phyloP scores from a whole-genome alignment of 2,888 invertebrate species.

The Plusia festucae region DNA sequence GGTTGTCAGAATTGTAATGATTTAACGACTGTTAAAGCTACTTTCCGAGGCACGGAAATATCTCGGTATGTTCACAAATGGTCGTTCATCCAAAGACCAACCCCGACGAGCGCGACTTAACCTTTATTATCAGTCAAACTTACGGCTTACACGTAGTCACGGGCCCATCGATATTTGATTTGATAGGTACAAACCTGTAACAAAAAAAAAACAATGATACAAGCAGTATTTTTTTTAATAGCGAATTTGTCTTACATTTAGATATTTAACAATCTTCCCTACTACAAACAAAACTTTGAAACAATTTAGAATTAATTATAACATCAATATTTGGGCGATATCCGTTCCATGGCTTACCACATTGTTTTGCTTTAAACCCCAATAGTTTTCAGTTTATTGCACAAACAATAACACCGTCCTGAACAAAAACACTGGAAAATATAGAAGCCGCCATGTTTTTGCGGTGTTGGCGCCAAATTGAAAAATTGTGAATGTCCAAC shows the following conservation, averaged over 20 bases:
- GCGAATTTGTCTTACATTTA: not conserved
- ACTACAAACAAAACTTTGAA: no score
- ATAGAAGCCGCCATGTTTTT: slow-evolving; percentile 35
- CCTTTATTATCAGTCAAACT: no score
- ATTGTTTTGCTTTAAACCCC: not conserved
- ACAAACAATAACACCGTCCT: slow-evolving; percentile 47
- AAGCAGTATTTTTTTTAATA: not conserved
- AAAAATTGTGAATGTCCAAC: slow-evolving; percentile 7
- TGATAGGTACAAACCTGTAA: slow-evolving; percentile 13
- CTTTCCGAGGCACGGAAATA: no score
- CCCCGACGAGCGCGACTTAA: no score
- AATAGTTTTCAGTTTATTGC: slow-evolving; percentile 18
- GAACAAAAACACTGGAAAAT: slow-evolving; percentile 29
- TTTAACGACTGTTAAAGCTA: no score
- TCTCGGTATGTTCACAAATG: no score
- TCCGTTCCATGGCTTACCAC: not conserved
- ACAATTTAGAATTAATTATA: not conserved
- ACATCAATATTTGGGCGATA: not conserved
- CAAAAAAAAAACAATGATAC: not conserved
- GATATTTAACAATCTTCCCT: no score
- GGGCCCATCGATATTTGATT: no score
- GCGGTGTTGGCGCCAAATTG: slow-evolving; percentile 12
- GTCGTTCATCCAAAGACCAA: no score
- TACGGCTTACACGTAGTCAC: no score
- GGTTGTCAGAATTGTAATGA: no score